phyloP scores from a whole-genome alignment of 2,888 invertebrate species.

The Lordiphosa fenestrarum region DNA sequence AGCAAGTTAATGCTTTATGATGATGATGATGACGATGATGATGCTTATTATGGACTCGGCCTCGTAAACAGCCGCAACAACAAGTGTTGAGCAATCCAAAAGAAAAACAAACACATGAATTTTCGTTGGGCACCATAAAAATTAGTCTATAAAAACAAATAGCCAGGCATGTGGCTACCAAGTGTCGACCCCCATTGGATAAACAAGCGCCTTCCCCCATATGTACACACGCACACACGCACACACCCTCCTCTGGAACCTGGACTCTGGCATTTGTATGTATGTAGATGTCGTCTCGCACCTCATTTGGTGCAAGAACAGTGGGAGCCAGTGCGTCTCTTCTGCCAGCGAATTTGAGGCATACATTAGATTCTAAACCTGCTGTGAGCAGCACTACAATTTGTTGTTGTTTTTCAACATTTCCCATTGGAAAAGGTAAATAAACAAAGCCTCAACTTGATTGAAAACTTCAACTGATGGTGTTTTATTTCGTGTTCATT shows the following conservation, averaged over 20 bases:
- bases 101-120: slow-evolving; percentile 49
- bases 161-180: slow-evolving; percentile 49
- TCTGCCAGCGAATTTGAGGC: background rate
- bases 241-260: slow-evolving; percentile 17
- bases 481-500: background rate
- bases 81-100: slow-evolving; percentile 66
- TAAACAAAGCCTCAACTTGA: slow-evolving; percentile 54
- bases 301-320: slow-evolving; percentile 40
- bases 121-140: slow-evolving; percentile 54
- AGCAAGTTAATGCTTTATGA: slow-evolving; percentile 70
- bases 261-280: background rate
- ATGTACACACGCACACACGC: slow-evolving; percentile 35
- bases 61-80: slow-evolving; percentile 9
- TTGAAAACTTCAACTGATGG: slow-evolving; percentile 2
- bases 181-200: slow-evolving; percentile 75
- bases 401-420: slow-evolving; percentile 45
- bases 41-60: slow-evolving; percentile 41
- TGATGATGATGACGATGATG: slow-evolving; percentile 63
- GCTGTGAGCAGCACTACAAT: slow-evolving; percentile 71
- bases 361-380: slow-evolving; percentile 21
- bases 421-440: slow-evolving; percentile 39
- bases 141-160: slow-evolving; percentile 74
- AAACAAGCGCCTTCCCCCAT: slow-evolving; percentile 68
- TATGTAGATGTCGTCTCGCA: slow-evolving; percentile 53
- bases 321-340: slow-evolving; percentile 49